These are phyloP conservation scores for Pholis gunnellus DNA, from an alignment of 2,113 vertebrate species.

Conservation along the genomic window DNA sequence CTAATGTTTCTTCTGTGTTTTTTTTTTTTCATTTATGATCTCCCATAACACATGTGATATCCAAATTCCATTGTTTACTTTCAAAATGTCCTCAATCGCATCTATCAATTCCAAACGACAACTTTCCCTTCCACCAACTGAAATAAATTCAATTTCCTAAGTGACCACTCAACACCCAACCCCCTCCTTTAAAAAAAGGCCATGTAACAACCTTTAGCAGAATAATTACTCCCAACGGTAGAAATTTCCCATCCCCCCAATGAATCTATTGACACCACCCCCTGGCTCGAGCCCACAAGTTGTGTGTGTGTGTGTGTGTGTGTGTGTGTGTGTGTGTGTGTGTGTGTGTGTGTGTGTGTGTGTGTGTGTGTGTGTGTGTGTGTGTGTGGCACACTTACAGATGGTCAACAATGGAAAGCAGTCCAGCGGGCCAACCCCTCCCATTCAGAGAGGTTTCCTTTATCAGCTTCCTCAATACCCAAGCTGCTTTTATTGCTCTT, in stretches of 20 bases:
- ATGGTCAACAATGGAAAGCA: conserved; percentile 91
- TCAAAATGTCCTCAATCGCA: neutral
- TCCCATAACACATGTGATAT: neutral
- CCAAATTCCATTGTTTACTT: neutral
- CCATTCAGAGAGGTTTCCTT: conserved; percentile 84
- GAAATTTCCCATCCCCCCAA: conserved; percentile 63
- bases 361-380: conserved; percentile 48
- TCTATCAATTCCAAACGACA: conserved; percentile 15
- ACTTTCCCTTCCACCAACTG: conserved; percentile 50
- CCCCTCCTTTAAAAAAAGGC: neutral
- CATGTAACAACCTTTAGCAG: conserved; percentile 16
- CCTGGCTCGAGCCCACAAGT: conserved; percentile 42
- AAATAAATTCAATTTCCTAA: conserved; percentile 39
- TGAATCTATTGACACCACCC: conserved; percentile 55
- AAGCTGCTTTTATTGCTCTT: conserved; percentile 76
- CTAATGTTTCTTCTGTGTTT: neutral
- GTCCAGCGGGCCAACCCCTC: conserved; percentile 75
- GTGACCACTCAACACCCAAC: conserved; percentile 15
- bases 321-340: conserved; percentile 43
- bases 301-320: conserved; percentile 14
- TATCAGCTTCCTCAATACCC: conserved; percentile 85
- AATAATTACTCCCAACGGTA: conserved; percentile 61
- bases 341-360: conserved; percentile 22
- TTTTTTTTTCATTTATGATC: neutral
- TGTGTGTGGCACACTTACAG: conserved; percentile 82